Percentiles rank a stretch among this genome's conserved stretches.
phyloP scores from a whole-genome alignment of 92 coral and sea anemone species.

The Phymanthus crucifer region DNA sequence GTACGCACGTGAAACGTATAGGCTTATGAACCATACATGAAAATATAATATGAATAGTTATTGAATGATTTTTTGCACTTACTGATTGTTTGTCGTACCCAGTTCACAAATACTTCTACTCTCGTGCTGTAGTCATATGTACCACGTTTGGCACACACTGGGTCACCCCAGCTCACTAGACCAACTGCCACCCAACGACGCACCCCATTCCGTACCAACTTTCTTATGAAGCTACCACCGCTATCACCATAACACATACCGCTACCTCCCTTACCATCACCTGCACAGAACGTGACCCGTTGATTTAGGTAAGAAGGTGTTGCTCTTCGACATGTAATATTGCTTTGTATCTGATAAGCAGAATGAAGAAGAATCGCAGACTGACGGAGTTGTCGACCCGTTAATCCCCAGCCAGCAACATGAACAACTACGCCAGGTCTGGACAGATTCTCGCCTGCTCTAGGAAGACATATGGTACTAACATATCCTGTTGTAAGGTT shows the following conservation, averaged over 20 bases:
- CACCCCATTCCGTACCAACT: constrained; percentile 26
- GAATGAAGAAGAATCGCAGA: neutral
- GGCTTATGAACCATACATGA: too few relatives aligned
- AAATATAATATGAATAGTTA: too few relatives aligned
- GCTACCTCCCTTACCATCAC: constrained; percentile 68
- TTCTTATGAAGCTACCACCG: constrained; percentile 64
- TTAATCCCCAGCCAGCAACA: constrained; percentile 65
- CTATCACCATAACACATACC: constrained; percentile 73
- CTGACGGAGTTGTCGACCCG: neutral
- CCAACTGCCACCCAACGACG: constrained; percentile 76
- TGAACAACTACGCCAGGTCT: constrained; percentile 16
- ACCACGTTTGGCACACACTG: constrained; percentile 59
- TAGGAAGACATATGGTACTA: constrained; percentile 55
- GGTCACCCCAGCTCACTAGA: constrained; percentile 84
- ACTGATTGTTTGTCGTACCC: constrained; percentile 58
- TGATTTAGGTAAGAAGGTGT: neutral
- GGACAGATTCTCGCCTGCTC: constrained; percentile 3
- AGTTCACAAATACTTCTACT: constrained; percentile 58
- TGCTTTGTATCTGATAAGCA: neutral
- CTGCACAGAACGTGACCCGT: constrained; percentile 43
- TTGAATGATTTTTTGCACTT: too few relatives aligned
- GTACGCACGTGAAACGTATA: too few relatives aligned
- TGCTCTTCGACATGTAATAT: neutral
- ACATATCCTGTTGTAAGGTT: constrained; percentile 24
- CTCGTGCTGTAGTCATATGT: constrained; percentile 73